Conservation (phyloP, 1,140 invertebrate species). For the Calycopis cecrops region DNA sequence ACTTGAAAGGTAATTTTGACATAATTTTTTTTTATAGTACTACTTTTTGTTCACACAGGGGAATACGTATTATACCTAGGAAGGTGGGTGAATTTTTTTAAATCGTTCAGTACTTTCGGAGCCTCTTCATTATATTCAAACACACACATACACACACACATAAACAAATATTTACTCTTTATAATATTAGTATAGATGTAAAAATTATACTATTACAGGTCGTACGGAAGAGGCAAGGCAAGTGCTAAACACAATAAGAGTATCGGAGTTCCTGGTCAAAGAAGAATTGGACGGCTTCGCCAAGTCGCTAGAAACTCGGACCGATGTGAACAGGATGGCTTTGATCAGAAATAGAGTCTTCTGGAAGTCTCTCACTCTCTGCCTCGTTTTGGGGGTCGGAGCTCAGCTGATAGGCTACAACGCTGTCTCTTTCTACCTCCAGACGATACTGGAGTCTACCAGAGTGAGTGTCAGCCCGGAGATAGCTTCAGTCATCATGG, state of each 20-base stretch:
- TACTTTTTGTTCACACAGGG: background rate
- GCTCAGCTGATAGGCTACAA: slow-evolving; percentile 82
- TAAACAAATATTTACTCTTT: too few species aligned
- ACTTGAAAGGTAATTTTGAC: too few species aligned
- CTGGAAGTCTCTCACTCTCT: slow-evolving; percentile 70
- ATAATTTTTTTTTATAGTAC: too few species aligned
- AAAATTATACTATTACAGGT: slow-evolving; percentile 26
- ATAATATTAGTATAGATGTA: too few species aligned
- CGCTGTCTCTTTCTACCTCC: slow-evolving; percentile 82
- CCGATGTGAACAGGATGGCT: slow-evolving; percentile 27
- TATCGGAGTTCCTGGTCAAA: slow-evolving; percentile 26
- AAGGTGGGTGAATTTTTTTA: too few species aligned
- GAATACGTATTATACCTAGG: too few species aligned
- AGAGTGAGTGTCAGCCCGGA: slow-evolving; percentile 76
- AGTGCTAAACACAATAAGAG: slow-evolving; percentile 26
- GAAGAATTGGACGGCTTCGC: slow-evolving; percentile 31
- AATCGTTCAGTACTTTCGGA: too few species aligned
- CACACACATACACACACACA: too few species aligned
- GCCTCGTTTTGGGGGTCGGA: slow-evolving; percentile 75
- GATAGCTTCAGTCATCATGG: slow-evolving; percentile 80
- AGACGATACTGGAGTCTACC: slow-evolving; percentile 78
- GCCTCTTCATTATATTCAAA: too few species aligned
- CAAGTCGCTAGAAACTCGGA: slow-evolving; percentile 7
- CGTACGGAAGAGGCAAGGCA: slow-evolving; percentile 25
- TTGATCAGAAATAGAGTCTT: slow-evolving; percentile 52